phyloP scores from a whole-genome alignment of 2,888 invertebrate species.

The Allygus modestus region DNA sequence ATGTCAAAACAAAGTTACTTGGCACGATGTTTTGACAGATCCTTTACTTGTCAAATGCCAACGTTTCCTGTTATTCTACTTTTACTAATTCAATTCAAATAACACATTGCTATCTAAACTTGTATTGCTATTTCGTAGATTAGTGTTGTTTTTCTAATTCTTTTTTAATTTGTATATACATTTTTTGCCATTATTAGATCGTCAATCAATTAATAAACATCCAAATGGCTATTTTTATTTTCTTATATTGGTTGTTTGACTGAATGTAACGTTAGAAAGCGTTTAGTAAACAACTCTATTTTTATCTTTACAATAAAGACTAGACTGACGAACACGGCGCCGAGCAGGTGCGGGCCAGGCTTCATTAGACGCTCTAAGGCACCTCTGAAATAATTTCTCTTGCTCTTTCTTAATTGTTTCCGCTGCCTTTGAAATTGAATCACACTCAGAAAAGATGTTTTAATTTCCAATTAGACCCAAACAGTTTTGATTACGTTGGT shows the following conservation, averaged over 20 bases:
- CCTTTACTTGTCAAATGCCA: background rate
- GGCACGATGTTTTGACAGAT: slow-evolving; percentile 22
- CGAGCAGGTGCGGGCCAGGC: background rate
- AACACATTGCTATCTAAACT: background rate
- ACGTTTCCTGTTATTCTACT: background rate
- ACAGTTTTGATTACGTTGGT: too few relatives aligned
- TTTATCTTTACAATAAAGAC: background rate
- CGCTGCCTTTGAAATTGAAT: too few relatives aligned
- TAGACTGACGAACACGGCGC: background rate
- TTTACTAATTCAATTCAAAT: background rate
- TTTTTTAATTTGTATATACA: too few relatives aligned
- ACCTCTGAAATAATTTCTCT: background rate
- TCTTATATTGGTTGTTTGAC: too few relatives aligned
- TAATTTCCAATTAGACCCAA: too few relatives aligned
- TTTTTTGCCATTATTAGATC: too few relatives aligned
- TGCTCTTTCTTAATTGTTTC: background rate
- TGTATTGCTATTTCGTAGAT: too few relatives aligned
- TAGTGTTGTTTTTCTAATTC: too few relatives aligned
- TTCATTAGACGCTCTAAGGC: background rate
- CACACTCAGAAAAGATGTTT: too few relatives aligned
- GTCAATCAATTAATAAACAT: too few relatives aligned
- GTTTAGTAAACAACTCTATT: background rate
- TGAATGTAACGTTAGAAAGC: too few relatives aligned
- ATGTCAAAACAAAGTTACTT: slow-evolving; percentile 31
- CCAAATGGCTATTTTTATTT: too few relatives aligned